Evolutionary conservation across 2,113 vertebrate genomes (phyloP), one percentile per base, ranked within the genome.

Genomic region (Chiloscyllium plagiosum): DNA sequence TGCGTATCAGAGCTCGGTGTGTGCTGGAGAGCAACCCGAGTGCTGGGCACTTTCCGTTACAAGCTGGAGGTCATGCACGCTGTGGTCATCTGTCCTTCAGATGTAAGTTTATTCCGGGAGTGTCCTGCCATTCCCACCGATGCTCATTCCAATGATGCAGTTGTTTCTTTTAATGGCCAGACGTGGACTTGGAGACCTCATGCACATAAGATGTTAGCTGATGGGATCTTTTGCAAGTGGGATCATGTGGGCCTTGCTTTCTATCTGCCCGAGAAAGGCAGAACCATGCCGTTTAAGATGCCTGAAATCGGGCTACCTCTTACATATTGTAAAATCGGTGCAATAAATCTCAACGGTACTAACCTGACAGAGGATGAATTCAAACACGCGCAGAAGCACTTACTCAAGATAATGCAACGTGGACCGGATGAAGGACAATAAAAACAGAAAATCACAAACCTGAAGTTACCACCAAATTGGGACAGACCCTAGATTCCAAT

Each of bases 161-260:
- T 61, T 61, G 7, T 61, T 61, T 61, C 56, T 61, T 6, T 61
- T 61, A 10, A 61, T 8, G 56, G 10, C 56, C 56, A 61, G 56
- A 61, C 7, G 4, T 61, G 56, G 56, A 61, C 56, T 61, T 61
- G 56, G 56, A 94, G 66, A 37, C 65, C 65, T 37, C 5, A 69
- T 69, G 69, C 66, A 13, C 69, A 66, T 20, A 2, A 4, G 8
- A 0, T 3, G 8, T 1, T 1, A 0, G 3, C 1, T 15, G 12
- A 33, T 15, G 29, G 10, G 20, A 2, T 0, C 24, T 29, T 37
- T 33, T 24, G 56, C 13, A 19, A 1, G 3, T 93, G 89, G 89
- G 89, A 93, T 19, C 24, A 93, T 17, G 29, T 93, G 52, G 4
- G 29, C 33, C 37, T 93, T 29, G 92, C 65, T 94, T 70, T 70